Conservation (phyloP, 1,140 invertebrate genomes). For the Anoplolepis gracilipes region DNA sequence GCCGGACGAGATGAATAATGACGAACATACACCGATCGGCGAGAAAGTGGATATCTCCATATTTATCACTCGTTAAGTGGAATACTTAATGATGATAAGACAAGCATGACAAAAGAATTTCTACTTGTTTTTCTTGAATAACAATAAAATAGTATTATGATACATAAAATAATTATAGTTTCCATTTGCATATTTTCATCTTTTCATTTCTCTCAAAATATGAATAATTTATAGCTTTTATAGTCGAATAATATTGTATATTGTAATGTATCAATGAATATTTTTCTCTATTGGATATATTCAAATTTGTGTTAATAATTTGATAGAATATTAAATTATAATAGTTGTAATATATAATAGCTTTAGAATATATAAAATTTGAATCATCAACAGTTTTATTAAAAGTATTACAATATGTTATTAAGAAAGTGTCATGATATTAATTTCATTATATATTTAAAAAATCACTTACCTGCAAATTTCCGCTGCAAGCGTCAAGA, state of each 20-base stretch:
- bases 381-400: background rate
- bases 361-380: background rate
- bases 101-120: background rate
- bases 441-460: background rate
- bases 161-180: background rate
- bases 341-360: no score
- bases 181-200: background rate
- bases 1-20: slow-evolving; percentile 23
- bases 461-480: slow-evolving; percentile 12
- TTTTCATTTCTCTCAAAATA: background rate
- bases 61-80: background rate
- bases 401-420: background rate
- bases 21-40: background rate
- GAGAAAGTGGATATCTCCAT: background rate
- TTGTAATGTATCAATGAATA: background rate
- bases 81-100: background rate
- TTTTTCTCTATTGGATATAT: background rate
- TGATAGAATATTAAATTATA: no score
- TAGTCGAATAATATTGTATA: background rate
- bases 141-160: background rate
- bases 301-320: background rate
- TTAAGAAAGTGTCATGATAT: background rate
- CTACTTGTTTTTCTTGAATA: background rate
- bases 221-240: background rate
- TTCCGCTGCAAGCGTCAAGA: background rate